Evolutionary conservation across 2,113 vertebrate genomes (phyloP).

Genomic region (Acrocephalus arundinaceus): DNA sequence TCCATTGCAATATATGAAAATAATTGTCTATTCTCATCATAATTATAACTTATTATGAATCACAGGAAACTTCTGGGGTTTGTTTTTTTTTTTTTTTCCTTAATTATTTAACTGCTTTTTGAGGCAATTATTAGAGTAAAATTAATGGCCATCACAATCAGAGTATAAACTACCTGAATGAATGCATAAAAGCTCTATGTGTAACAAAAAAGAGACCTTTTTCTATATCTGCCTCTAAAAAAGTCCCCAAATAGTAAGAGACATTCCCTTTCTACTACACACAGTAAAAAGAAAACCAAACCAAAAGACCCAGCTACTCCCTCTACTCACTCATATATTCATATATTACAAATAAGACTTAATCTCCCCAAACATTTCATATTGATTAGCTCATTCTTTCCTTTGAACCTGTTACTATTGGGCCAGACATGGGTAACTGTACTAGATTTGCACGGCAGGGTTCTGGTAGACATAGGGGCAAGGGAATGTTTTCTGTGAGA

Average conservation of each 20-base stretch:
- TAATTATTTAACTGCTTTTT: background rate
- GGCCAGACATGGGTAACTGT: background rate
- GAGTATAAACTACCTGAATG: background rate
- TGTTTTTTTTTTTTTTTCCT: background rate
- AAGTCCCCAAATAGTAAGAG: accelerated
- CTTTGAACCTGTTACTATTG: background rate
- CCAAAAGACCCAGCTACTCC: background rate
- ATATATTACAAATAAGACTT: background rate
- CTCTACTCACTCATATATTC: background rate
- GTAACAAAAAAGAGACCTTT: background rate
- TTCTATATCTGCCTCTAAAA: background rate
- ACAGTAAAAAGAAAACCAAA: background rate
- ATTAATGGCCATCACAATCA: background rate
- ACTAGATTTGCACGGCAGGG: background rate
- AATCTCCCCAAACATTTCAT: background rate
- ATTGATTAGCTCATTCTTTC: background rate
- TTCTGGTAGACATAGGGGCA: background rate
- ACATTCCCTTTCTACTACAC: background rate
- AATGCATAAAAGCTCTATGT: background rate
- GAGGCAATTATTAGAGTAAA: background rate
- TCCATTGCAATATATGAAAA: background rate
- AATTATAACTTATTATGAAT: background rate
- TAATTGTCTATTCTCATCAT: background rate
- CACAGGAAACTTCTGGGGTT: background rate
- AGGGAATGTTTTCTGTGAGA: background rate